Evolutionary conservation across 2,797 vertebrate genomes (phyloP), one percentile per base, ranked within the genome.

Genomic region (Danio choprae): DNA sequence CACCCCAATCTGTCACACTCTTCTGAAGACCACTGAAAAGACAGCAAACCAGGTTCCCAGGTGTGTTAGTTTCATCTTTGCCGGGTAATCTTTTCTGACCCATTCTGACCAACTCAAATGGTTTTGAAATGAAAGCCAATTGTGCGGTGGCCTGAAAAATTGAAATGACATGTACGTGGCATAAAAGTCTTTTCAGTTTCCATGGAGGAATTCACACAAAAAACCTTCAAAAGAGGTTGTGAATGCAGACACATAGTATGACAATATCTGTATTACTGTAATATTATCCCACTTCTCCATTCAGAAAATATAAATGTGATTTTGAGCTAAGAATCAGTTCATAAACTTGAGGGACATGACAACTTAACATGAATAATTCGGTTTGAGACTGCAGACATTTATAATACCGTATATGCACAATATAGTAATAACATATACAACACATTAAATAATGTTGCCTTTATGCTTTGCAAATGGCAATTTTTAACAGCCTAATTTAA

Each of bases 21-120:
- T 79, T 44, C 46, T 60, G 65, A 43, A 76, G 44, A 50, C 74
- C n/a, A 38, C n/a, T 40, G 81, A 41, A 20, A 41, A 64, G 46
- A 56, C 8, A 22, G 20, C 44, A 62, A 15, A 48, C 13, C 44
- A 53, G 67, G 16, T 51, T 71, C 38, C 11, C 18, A 56, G 2
- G 12, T 44, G 40, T 18, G 43, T 43, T 71, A 5, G 10, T 22
- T 72, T 43, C 0, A 43, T 56, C 12, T 71, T 16, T 2, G 0
- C 51, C 6, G 72, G 22, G 13, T 22, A 44, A 44, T 70, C 67
- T 70, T 70, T 36, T 53, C 67, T 5, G 16, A 53, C 48, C 29
- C 16, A 1, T 16, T 53, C 53, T 40, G 16, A 11, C 16, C 36
- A 6, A 18, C n/a, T 53, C 48, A 70, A 53, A 53, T 7, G 48